These are phyloP conservation scores for Carassius auratus DNA, from an alignment of 2,113 vertebrate genomes.

Conservation along the genomic window DNA sequence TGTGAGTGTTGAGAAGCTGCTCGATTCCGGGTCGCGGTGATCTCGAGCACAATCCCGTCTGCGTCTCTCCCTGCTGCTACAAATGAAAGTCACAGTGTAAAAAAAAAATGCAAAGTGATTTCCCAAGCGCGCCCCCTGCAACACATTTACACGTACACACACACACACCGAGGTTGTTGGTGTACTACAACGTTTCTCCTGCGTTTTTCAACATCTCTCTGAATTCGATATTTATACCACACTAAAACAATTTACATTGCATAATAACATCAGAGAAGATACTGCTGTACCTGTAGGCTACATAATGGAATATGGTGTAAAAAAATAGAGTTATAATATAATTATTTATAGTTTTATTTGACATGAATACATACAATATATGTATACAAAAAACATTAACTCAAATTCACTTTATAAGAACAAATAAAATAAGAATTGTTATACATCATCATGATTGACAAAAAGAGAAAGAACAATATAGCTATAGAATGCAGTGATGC, in stretches of 20 bases:
- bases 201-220: no score
- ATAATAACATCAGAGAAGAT: background rate
- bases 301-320: background rate
- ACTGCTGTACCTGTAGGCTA: background rate
- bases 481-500: background rate
- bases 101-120: background rate
- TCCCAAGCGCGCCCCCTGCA: slow-evolving; percentile 34
- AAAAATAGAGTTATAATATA: background rate
- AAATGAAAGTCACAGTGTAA: slow-evolving; percentile 23
- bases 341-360: background rate
- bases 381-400: background rate
- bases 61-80: slow-evolving; percentile 25
- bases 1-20: slow-evolving; percentile 14
- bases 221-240: background rate
- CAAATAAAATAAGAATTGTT: background rate
- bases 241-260: background rate
- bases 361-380: background rate
- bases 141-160: background rate
- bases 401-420: background rate
- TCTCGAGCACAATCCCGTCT: slow-evolving; percentile 31
- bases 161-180: no score
- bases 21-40: slow-evolving; percentile 22
- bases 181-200: no score
- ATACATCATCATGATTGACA: background rate
- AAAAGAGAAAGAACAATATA: background rate